Evolutionary conservation across 2,113 vertebrate genomes (phyloP), one percentile per base, ranked within the genome.

Genomic region (Isurus oxyrinchus): DNA sequence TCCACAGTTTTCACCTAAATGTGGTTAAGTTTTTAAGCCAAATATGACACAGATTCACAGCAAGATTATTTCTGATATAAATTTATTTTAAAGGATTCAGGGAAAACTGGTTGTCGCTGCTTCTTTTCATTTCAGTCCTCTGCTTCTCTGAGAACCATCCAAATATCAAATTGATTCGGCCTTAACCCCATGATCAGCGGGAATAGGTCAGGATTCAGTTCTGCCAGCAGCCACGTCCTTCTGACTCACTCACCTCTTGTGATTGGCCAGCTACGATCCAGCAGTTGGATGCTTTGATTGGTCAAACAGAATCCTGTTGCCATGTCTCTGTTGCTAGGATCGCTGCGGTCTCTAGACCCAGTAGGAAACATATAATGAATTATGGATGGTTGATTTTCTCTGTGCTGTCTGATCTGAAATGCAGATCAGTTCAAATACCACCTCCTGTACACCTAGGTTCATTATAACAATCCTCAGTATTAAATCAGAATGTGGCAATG

Each of bases 291-390:
- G 96, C 81, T 96, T 72, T 97, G 97, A 98, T 98, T 98, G 98
- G 98, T 97, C 97, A 97, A 87, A 96, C 96, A 96, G 96, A 96
- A 97, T 97, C 98, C 98, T 97, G 99, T 99, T 99, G 99, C 99
- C 98, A 99, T 98, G 99, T 98, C 98, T 97, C 98, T 97, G 98
- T 99, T 99, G 98, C 99, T 98, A 99, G 97, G 99, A 98, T 97
- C 97, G 97, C 96, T 97, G 97, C 98, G 97, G 98, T 98, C 97
- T 98, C 97, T 96, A 97, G 97, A 98, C 98, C 98, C 98, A 95
- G 98, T 98, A 98, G 98, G 98, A 98, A 98, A 98, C 98, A 97
- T 97, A 98, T 98, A 97, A 98, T 99, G 98, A 99, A 99, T 99
- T 99, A 99, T 99, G 99, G 98, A 99, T 99, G 98, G 97, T 97